Base-by-base conservation (phyloP, 2,888 invertebrate species). In the Nipponacmea schrenckii region DNA sequence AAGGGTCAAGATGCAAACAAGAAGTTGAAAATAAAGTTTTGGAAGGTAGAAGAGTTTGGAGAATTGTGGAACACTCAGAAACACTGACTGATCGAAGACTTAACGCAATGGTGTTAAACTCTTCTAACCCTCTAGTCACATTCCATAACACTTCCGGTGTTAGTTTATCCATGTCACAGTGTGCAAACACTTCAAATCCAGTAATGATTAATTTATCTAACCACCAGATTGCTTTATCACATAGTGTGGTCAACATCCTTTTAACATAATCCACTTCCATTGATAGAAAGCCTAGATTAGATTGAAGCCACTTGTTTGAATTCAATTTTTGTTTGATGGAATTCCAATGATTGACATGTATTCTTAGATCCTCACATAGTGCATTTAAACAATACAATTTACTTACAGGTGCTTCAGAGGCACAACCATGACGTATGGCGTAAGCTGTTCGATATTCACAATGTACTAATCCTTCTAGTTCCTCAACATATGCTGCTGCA, bases 181-280 rank as follows among this genome's bases (percentile, higher is more conserved):
- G 88, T 44, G 88, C 86, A 68, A 88, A 83, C 26, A 89, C 88
- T 70, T 85, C 83, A 62, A 89, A 80, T 12, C 89, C 88, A 62
- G 87, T 79, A 12, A 83, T 76, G 12, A 88, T 85, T 39, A 89
- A 80, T 64, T 82, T 82, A 48, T 87, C 83, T 66, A 86, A 73
- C 85, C 85, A 85, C 77, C 80, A 85, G 39, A 88, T 81, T 15
- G 87, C 86, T 27, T 75, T 77, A 68, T 84, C 82, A 62, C 84
- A 76, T 50, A 87, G 73, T 14, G 81, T 78, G 26, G 72, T 78
- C 44, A 88, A 77, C 5, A 78, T 77, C 39, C 75, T 74, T 62
- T 80, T 81, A 14, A 88, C 78, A 44, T 76, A 70, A 27, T 83
- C 84, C 65, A 87, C 74, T 67, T 87, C 83, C 17, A 81, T 76